These are phyloP conservation scores for Callimorpha dominula DNA, from an alignment of 2,888 invertebrate genomes.

Conservation along the genomic window DNA sequence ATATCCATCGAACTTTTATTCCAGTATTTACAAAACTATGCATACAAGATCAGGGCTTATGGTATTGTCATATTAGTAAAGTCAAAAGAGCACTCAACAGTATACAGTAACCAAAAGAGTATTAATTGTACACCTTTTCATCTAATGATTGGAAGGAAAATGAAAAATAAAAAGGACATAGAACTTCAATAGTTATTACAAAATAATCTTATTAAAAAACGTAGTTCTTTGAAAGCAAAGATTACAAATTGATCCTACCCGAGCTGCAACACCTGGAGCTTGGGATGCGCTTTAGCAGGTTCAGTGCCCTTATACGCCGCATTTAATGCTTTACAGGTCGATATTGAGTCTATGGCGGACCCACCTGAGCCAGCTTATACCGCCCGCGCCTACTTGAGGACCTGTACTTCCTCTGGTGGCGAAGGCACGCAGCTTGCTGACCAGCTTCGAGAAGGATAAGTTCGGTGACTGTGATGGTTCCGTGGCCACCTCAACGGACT, in stretches of 20 bases:
- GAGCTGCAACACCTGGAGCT: slow-evolving; percentile 12
- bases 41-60: too few species aligned
- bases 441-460: background rate
- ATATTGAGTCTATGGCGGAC: background rate
- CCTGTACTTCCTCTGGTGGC: background rate
- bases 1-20: too few species aligned
- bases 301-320: too few species aligned
- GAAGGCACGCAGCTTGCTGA: slow-evolving; percentile 3
- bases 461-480: slow-evolving; percentile 1
- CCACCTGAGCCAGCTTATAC: slow-evolving; percentile 1
- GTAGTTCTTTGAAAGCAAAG: slow-evolving; percentile 14
- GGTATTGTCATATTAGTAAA: too few species aligned
- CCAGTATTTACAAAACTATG: too few species aligned
- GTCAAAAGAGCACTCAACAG: too few species aligned
- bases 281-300: slow-evolving; percentile 5
- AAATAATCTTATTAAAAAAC: too few species aligned
- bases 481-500: background rate
- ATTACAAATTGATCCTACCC: slow-evolving; percentile 8
- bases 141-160: too few species aligned
- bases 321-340: slow-evolving; percentile 4
- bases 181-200: too few species aligned
- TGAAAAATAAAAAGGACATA: too few species aligned
- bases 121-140: too few species aligned
- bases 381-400: background rate
- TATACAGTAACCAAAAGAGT: too few species aligned